Base-by-base conservation (phyloP, 2,113 vertebrate species). In the Paramisgurnus dabryanus region DNA sequence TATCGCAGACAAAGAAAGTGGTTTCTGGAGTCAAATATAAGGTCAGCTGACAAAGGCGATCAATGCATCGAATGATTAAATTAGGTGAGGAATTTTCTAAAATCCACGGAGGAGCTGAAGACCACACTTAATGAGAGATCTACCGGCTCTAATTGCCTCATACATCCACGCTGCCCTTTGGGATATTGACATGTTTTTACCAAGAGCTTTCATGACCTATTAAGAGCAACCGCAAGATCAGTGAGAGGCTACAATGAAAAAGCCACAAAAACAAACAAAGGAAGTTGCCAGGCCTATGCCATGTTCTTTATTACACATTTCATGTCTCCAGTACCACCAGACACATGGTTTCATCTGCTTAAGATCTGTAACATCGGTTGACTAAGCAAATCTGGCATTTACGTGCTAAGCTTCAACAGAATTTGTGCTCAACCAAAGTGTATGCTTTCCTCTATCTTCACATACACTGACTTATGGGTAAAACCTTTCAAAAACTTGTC, bases 401-500 rank as follows among this genome's bases (percentile, higher is more conserved):
- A 50, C 27, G 50, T 15, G 45, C n/a, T 27, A 6, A 50, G 67
- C 13, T 70, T 55, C 13, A 11, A 34, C 1, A 39, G 22, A 5
- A 5, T 15, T 17, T 13, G 7, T n/a, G 5, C 6, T n/a, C 6
- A n/a, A 18, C 45, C 10, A 4, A 22, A 47, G 2, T 47, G 45
- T 2, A 13, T 17, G 13, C 17, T 18, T 58, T 18, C 55, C 17
- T 58, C 55, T n/a, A 5, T 58, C n/a, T 58, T 58, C 22, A 34
- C n/a, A 34, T 34, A 34, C 45, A 34, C 58, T 6, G 58, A 71
- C 39, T 82, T 79, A 18, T 12, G 18, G 49, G 41, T 57, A 67
- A 61, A 82, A 27, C 67, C 69, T 41, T 82, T 57, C 65, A 60
- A 34, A 66, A 70, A 61, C 41, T 41, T 71, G 53, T 49, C 73